These are phyloP conservation scores for Pristionchus japonicus DNA, from an alignment of 2,888 invertebrate genomes.

Conservation along the genomic window DNA sequence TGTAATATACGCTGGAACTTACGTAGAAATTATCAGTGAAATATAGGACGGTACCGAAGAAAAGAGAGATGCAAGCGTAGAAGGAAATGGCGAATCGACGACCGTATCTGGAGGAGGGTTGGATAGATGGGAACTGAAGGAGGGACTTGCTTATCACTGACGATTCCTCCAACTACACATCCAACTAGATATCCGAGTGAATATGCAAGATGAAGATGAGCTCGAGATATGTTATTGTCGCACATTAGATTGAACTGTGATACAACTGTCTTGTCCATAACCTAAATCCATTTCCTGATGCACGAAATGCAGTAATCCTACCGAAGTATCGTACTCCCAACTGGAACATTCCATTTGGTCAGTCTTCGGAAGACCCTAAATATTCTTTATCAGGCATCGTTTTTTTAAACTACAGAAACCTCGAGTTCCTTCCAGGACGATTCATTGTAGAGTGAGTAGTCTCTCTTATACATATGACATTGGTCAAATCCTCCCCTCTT, in stretches of 20 bases:
- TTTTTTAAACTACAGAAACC: neutral
- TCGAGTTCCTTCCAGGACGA: neutral
- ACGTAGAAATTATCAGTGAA: slow-evolving; percentile 64
- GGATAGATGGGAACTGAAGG: too few species aligned
- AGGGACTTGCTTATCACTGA: slow-evolving; percentile 64
- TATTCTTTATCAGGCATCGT: neutral
- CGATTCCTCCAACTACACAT: slow-evolving; percentile 71
- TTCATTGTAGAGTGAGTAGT: slow-evolving; percentile 35
- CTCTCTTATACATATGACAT: slow-evolving; percentile 56
- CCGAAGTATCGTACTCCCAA: slow-evolving; percentile 72
- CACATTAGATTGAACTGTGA: slow-evolving; percentile 69
- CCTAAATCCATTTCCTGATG: slow-evolving; percentile 46
- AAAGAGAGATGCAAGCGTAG: slow-evolving; percentile 67
- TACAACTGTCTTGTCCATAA: slow-evolving; percentile 72
- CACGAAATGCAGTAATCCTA: slow-evolving; percentile 40
- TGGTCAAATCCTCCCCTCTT: slow-evolving; percentile 64
- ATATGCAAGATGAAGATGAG: slow-evolving; percentile 74
- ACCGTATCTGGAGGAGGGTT: slow-evolving; percentile 66
- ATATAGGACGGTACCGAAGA: slow-evolving; percentile 73
- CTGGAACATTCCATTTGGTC: slow-evolving; percentile 53
- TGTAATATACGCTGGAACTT: neutral
- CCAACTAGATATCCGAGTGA: slow-evolving; percentile 74
- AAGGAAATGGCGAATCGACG: slow-evolving; percentile 72
- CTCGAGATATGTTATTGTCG: slow-evolving; percentile 64
- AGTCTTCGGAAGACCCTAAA: neutral